phyloP scores from a whole-genome alignment of 1,140 invertebrate genomes.

The Papilio helenus region DNA sequence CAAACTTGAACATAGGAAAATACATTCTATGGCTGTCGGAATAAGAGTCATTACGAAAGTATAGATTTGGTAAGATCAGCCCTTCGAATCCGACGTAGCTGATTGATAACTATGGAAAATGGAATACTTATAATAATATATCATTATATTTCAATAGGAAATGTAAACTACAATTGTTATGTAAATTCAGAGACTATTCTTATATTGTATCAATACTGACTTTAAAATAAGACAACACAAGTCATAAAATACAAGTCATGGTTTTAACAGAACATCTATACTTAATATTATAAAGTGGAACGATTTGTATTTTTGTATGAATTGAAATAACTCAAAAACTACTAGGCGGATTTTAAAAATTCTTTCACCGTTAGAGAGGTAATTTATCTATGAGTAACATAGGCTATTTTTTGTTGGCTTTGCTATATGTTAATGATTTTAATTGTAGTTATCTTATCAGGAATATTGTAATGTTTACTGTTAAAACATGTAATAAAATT shows the following conservation, averaged over 20 bases:
- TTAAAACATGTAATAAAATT: neutral
- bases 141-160: conserved; percentile 19
- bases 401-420: no score
- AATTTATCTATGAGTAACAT: no score
- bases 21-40: conserved; percentile 1
- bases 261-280: no score
- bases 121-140: conserved; percentile 39
- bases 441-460: no score
- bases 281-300: no score
- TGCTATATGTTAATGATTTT: no score
- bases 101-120: conserved; percentile 42
- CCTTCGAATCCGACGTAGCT: conserved; percentile 48
- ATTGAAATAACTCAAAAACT: no score
- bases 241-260: neutral
- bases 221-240: neutral
- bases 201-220: neutral
- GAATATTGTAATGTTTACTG: no score
- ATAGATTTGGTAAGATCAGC: conserved; percentile 38
- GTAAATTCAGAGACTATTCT: neutral
- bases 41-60: conserved; percentile 9
- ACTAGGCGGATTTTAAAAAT: no score
- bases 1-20: conserved; percentile 9
- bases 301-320: no score
- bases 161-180: conserved; percentile 14
- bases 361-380: no score